Percentiles rank a stretch among this genome's conserved stretches.
phyloP scores from a whole-genome alignment of 2,797 vertebrate species.

The Coracias cyanogaster region DNA sequence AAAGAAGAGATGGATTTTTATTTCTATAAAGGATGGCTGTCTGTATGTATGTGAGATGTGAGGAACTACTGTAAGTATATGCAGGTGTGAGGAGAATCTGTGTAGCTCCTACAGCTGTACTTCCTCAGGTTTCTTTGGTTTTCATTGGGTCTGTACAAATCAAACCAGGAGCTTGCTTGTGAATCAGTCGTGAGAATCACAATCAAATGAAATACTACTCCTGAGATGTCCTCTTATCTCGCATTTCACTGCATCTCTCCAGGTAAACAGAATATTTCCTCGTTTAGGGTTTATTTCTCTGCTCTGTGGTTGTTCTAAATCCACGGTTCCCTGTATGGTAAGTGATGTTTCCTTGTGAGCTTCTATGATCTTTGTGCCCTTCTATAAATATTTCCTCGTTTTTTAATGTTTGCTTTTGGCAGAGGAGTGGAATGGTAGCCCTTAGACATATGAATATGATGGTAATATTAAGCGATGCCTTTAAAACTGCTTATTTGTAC shows the following conservation, averaged over 20 bases:
- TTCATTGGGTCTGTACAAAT: neutral
- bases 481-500: neutral
- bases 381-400: neutral
- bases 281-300: neutral
- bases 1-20: neutral
- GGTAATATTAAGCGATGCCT: neutral
- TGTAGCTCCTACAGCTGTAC: neutral
- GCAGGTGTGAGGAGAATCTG: neutral
- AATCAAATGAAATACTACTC: neutral
- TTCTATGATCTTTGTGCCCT: neutral
- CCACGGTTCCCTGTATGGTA: neutral
- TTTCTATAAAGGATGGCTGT: neutral
- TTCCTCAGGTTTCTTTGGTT: neutral
- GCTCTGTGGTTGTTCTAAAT: neutral
- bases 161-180: neutral
- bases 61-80: neutral
- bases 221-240: neutral
- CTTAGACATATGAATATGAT: neutral
- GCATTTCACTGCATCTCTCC: neutral
- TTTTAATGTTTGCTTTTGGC: neutral
- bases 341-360: neutral
- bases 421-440: neutral
- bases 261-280: neutral
- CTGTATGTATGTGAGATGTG: neutral
- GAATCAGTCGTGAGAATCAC: neutral